Evolutionary conservation across 1,140 invertebrate species (phyloP), one percentile per base, ranked within the genome.

Genomic region (Drosophila santomea): DNA sequence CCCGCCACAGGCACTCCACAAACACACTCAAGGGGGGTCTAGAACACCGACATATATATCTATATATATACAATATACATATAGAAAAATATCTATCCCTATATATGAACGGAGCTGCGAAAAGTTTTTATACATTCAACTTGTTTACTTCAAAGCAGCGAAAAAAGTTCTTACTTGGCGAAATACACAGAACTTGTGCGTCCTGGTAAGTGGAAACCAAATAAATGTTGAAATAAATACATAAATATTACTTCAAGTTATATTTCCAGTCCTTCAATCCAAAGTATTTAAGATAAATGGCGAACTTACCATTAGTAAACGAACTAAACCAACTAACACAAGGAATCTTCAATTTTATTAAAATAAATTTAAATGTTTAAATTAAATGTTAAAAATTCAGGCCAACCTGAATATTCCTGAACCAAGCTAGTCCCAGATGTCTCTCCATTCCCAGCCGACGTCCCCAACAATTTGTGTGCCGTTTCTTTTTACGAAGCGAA

Each of bases 401-500:
- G 11, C 4, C 20, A 5, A 4, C 15, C 8, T 20, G 20, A 45
- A 5, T 20, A 1, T 35, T 7, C 56, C 12, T n/a, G 36, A 8
- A 17, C 15, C 25, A 63, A 63, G 36, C 25, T 41, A 67, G 59
- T 48, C 48, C 47, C 50, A 50, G 57, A 73, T 63, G 48, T 32
- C 41, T 63, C 43, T 17, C 28, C 23, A 48, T 71, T 41, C 47
- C 25, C 54, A 73, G 51, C 44, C 59, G 67, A 59, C 58, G 36
- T 55, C 25, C 32, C 48, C 36, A 7, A 15, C 35, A 41, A 52
- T 54, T 48, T 41, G 10, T 23, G 6, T 20, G 3, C 41, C 60
- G 36, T 80, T 54, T 72, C 44, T 74, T 66, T 79, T 67, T 58
- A 60, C 68, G 64, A 57, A 62, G 68, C 56, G 44, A 66, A 72